These are phyloP conservation scores for Drosophila teissieri DNA, from an alignment of 1,140 invertebrate genomes.

Conservation along the genomic window DNA sequence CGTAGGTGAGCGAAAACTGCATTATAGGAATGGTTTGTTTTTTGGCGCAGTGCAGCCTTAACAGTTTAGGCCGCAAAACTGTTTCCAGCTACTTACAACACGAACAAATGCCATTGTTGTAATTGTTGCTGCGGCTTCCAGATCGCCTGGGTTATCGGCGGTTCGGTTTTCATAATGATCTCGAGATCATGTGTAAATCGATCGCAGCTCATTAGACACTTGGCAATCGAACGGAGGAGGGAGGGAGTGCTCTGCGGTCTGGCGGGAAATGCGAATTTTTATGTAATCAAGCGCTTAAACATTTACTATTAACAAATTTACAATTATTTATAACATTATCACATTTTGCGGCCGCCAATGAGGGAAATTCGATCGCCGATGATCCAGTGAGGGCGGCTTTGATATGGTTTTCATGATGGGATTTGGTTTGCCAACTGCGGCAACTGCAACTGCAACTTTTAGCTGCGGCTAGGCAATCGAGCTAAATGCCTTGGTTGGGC, in stretches of 20 bases:
- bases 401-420: background rate
- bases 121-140: constrained; percentile 57
- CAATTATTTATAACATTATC: constrained; percentile 47
- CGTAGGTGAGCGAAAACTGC: too few species aligned
- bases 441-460: background rate
- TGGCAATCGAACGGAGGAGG: constrained; percentile 7
- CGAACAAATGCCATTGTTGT: constrained; percentile 59
- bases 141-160: constrained; percentile 24
- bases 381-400: constrained; percentile 9
- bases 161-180: constrained; percentile 49
- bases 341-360: constrained; percentile 29
- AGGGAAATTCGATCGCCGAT: constrained; percentile 32
- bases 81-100: constrained; percentile 57
- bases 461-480: constrained; percentile 43
- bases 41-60: constrained; percentile 21
- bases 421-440: background rate
- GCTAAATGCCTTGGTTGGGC: constrained; percentile 53
- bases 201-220: constrained; percentile 62
- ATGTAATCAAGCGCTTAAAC: constrained; percentile 66
- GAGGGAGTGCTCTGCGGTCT: constrained; percentile 29
- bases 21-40: background rate
- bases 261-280: constrained; percentile 31
- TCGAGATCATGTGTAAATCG: constrained; percentile 40
- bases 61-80: constrained; percentile 58
- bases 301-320: constrained; percentile 66